These are phyloP conservation scores for Anolis carolinensis DNA, from an alignment of 2,113 vertebrate species.

Conservation along the genomic window DNA sequence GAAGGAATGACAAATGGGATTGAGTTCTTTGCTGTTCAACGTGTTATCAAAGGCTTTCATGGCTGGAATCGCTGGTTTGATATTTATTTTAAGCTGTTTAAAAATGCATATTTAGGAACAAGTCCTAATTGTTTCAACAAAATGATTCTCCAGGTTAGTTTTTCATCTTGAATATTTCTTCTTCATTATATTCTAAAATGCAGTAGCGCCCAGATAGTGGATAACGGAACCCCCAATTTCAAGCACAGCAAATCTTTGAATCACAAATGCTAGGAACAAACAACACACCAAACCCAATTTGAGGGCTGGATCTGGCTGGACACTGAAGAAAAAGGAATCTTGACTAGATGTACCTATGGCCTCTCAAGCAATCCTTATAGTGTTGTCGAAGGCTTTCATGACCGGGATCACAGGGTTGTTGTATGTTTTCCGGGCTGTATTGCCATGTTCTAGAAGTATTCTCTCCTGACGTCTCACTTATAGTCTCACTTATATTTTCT, in stretches of 20 bases:
- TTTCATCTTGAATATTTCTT: background rate
- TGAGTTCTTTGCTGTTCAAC: background rate
- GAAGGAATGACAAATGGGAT: background rate
- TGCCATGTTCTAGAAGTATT: too few relatives aligned
- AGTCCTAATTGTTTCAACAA: background rate
- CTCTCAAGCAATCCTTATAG: background rate
- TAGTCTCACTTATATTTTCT: background rate
- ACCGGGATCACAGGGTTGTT: too few relatives aligned
- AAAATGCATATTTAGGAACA: background rate
- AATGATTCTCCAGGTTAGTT: background rate
- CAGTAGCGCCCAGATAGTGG: too few relatives aligned
- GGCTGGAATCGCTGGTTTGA: too few relatives aligned
- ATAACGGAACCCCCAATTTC: background rate
- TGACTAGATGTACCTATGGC: too few relatives aligned
- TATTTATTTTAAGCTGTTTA: background rate
- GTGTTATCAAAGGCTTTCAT: too few relatives aligned
- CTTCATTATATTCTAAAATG: background rate
- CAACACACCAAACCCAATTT: too few relatives aligned
- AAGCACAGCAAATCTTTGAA: background rate
- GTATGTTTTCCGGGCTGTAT: too few relatives aligned
- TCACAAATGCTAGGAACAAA: background rate
- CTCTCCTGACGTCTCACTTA: too few relatives aligned
- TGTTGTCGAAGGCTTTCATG: too few relatives aligned
- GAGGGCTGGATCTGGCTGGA: background rate
- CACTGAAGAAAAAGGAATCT: background rate